Percentiles rank a stretch among this genome's conserved stretches.
phyloP scores from a whole-genome alignment of 1,140 invertebrate genomes.

The Stegodyphus mimosarum region DNA sequence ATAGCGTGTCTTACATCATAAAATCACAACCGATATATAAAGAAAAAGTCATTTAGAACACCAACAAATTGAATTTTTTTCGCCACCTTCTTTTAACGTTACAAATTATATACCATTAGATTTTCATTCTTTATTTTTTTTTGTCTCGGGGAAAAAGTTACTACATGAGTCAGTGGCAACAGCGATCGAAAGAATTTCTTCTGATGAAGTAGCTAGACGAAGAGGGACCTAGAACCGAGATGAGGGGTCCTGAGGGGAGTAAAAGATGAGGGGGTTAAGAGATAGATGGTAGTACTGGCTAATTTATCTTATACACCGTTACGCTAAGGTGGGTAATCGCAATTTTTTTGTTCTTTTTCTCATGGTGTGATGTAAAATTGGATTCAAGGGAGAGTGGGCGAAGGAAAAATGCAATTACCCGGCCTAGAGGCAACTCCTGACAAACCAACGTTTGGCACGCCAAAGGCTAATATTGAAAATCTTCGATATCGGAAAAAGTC shows the following conservation, averaged over 20 bases:
- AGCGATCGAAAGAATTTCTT: slow-evolving; percentile 52
- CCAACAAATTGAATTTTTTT: slow-evolving; percentile 56
- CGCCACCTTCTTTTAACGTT: slow-evolving; percentile 54
- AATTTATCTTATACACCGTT: slow-evolving; percentile 59
- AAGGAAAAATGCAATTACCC: slow-evolving; percentile 54
- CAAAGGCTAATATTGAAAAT: slow-evolving; percentile 58
- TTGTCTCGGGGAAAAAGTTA: slow-evolving; percentile 27
- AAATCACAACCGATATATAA: slow-evolving; percentile 47
- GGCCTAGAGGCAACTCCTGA: slow-evolving; percentile 37
- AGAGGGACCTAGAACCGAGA: not conserved
- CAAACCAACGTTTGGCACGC: slow-evolving; percentile 59
- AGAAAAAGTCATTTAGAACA: slow-evolving; percentile 50
- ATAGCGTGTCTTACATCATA: slow-evolving; percentile 55
- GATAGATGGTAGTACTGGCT: slow-evolving; percentile 50
- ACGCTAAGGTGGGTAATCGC: slow-evolving; percentile 53
- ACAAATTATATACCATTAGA: slow-evolving; percentile 58
- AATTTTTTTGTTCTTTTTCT: slow-evolving; percentile 27
- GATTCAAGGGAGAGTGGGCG: slow-evolving; percentile 32
- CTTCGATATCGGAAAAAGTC: slow-evolving; percentile 60
- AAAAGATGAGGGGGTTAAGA: slow-evolving; percentile 12
- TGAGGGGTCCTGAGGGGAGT: not conserved
- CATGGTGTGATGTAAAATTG: slow-evolving; percentile 57
- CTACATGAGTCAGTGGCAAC: slow-evolving; percentile 48
- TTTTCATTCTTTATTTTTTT: not conserved
- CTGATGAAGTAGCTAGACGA: slow-evolving; percentile 51